These are phyloP conservation scores for Stichodactyla mertensii DNA, from an alignment of 64 coral and sea anemone species.

Conservation along the genomic window DNA sequence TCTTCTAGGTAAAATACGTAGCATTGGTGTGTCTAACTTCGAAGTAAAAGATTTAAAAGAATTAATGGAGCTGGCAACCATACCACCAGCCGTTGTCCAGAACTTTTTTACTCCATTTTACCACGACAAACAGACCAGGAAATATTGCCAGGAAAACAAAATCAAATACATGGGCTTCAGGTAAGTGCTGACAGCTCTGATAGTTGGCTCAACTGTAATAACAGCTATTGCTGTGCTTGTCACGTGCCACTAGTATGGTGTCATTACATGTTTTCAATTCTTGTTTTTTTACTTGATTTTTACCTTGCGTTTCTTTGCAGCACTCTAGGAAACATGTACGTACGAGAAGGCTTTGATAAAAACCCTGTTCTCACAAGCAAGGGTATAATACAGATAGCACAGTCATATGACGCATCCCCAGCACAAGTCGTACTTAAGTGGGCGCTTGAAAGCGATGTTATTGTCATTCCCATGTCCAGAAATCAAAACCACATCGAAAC, in stretches of 20 bases:
- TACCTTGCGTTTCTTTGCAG: constrained; percentile 11
- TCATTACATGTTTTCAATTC: not conserved
- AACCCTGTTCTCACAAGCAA: constrained; percentile 77
- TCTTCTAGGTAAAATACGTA: constrained; percentile 52
- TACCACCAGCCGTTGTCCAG: constrained; percentile 72
- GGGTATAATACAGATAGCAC: constrained; percentile 52
- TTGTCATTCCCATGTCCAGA: constrained; percentile 73
- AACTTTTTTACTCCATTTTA: constrained; percentile 77
- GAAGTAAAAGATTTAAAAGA: constrained; percentile 58
- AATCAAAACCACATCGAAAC: constrained; percentile 84
- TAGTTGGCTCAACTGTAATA: no score
- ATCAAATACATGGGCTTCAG: constrained; percentile 90
- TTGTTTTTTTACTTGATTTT: not conserved
- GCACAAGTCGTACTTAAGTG: constrained; percentile 86
- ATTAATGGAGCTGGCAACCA: constrained; percentile 49
- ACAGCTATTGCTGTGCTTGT: no score
- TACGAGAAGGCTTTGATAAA: constrained; percentile 48
- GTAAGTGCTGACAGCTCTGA: not conserved
- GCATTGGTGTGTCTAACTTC: constrained; percentile 89
- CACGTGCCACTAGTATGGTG: no score
- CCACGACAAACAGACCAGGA: constrained; percentile 58
- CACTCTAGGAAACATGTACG: constrained; percentile 64
- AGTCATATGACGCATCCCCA: constrained; percentile 74
- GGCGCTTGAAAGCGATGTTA: constrained; percentile 69
- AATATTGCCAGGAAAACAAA: constrained; percentile 64